phyloP scores from a whole-genome alignment of 2,113 vertebrate species.

The Platysternon megacephalum region DNA sequence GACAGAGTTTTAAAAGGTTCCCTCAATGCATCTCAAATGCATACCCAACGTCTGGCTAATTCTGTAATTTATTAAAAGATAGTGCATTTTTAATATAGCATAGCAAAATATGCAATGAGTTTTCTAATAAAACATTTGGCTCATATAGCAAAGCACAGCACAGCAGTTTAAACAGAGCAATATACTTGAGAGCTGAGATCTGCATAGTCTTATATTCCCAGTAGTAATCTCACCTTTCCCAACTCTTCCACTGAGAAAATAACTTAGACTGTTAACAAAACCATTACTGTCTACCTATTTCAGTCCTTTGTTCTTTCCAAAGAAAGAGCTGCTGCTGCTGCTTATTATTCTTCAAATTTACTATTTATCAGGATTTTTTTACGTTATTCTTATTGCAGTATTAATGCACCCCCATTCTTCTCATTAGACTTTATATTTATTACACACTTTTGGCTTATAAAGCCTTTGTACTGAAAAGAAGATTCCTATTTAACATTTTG shows the following conservation, averaged over 20 bases:
- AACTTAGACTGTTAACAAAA: slow-evolving; percentile 50
- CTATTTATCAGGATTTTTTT: slow-evolving; percentile 45
- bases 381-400: background rate
- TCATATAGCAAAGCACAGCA: slow-evolving; percentile 58
- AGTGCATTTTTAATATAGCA: background rate
- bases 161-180: slow-evolving; percentile 35
- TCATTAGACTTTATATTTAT: slow-evolving; percentile 41
- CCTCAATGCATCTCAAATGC: slow-evolving; percentile 43
- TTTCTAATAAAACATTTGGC: slow-evolving; percentile 61
- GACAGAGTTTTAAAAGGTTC: slow-evolving; percentile 50
- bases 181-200: slow-evolving; percentile 28
- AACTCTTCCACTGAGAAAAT: slow-evolving; percentile 53
- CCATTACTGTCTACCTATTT: background rate
- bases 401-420: slow-evolving; percentile 48
- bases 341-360: slow-evolving; percentile 9
- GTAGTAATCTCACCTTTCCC: slow-evolving; percentile 62
- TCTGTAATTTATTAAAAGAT: slow-evolving; percentile 60
- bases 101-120: slow-evolving; percentile 39
- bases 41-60: slow-evolving; percentile 56
- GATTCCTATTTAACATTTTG: background rate
- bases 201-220: slow-evolving; percentile 52
- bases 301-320: slow-evolving; percentile 51
- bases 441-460: background rate
- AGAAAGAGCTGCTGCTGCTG: slow-evolving; percentile 31
- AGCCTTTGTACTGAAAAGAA: background rate